These are phyloP conservation scores for Leptocoma aspasia DNA, from an alignment of 2,113 vertebrate species.

Conservation along the genomic window DNA sequence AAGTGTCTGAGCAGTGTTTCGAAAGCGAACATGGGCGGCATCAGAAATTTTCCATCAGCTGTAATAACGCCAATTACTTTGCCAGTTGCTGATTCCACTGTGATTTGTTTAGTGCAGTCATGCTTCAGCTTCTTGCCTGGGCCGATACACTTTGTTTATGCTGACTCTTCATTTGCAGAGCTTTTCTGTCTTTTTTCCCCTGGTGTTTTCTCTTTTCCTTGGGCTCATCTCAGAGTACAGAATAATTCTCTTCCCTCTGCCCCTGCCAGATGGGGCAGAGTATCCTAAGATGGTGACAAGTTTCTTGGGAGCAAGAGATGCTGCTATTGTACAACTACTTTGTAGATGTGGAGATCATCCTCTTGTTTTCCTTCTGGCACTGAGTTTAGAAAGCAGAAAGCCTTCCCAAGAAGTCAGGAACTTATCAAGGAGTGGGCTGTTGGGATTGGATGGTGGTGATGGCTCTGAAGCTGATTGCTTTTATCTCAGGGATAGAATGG, in stretches of 20 bases:
- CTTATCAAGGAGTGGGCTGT: background rate
- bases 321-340: background rate
- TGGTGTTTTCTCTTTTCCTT: background rate
- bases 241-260: background rate
- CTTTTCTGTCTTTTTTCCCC: background rate
- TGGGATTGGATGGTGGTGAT: background rate
- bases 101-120: conserved; percentile 71
- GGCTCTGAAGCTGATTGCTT: background rate
- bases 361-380: background rate
- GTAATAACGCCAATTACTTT: conserved; percentile 77
- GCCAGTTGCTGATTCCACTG: conserved; percentile 72
- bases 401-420: background rate
- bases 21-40: conserved; percentile 64
- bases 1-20: conserved; percentile 71
- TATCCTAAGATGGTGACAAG: background rate
- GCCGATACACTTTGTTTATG: conserved; percentile 66
- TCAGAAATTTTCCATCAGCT: conserved; percentile 78
- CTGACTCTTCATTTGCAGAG: conserved; percentile 61
- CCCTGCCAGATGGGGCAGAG: background rate
- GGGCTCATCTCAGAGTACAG: background rate
- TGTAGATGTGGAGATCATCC: background rate
- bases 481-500: background rate
- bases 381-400: background rate
- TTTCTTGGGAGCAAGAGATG: background rate
- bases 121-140: conserved; percentile 56